These are phyloP conservation scores for Anhinga anhinga DNA, from an alignment of 2,113 vertebrate genomes.

Conservation along the genomic window DNA sequence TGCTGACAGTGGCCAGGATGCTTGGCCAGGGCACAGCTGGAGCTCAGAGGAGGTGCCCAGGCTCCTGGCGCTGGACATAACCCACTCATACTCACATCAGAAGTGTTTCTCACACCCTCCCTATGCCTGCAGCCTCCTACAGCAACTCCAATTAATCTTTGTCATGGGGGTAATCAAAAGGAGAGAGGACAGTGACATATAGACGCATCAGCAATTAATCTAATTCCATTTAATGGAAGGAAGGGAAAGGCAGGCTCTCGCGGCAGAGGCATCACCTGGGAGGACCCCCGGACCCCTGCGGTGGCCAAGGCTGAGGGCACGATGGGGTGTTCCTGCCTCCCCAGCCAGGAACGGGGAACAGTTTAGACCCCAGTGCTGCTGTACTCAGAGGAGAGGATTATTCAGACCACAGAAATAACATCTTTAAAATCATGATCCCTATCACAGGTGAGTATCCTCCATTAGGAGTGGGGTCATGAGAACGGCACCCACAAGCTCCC, in stretches of 20 bases:
- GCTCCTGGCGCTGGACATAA: background rate
- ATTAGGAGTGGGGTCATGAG: background rate
- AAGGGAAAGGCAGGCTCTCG: background rate
- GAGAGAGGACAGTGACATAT: conserved; percentile 72
- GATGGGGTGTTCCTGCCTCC: background rate
- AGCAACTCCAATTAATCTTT: conserved; percentile 73
- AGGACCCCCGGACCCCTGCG: rapidly evolving
- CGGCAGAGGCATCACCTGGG: background rate
- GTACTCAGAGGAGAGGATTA: background rate
- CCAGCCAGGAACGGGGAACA: rapidly evolving
- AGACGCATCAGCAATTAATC: conserved; percentile 78
- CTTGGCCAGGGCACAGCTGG: rapidly evolving
- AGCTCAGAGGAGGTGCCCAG: background rate
- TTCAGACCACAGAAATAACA: background rate
- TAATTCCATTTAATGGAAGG: conserved; percentile 70
- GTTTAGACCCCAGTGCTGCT: background rate
- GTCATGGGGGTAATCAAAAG: conserved; percentile 72
- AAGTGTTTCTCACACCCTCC: background rate
- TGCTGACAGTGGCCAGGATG: background rate
- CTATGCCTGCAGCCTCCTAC: background rate
- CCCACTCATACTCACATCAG: rapidly evolving
- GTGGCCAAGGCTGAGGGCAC: background rate
- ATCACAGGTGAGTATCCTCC: background rate
- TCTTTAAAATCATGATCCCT: background rate
- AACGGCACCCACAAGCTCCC: background rate